These are phyloP conservation scores for Danaus plexippus DNA, from an alignment of 1,140 invertebrate genomes.

Conservation along the genomic window DNA sequence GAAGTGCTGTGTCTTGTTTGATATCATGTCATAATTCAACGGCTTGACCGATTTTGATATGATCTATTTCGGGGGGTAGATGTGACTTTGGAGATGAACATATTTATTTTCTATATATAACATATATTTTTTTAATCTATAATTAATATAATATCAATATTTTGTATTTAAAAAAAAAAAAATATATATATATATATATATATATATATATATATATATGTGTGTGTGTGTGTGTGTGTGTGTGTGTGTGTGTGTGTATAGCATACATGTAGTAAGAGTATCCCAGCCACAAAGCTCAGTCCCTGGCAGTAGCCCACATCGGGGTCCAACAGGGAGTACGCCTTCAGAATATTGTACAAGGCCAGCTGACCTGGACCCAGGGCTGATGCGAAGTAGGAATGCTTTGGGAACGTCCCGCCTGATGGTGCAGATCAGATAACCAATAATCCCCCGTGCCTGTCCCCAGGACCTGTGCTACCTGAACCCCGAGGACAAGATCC, in stretches of 20 bases:
- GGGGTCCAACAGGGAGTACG: conserved; percentile 93
- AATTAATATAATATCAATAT: too few species aligned
- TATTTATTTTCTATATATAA: too few species aligned
- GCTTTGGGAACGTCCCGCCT: conserved; percentile 95
- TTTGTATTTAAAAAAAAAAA: background rate
- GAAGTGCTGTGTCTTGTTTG: too few species aligned
- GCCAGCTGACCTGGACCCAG: conserved; percentile 92
- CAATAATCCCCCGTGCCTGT: conserved; percentile 10
- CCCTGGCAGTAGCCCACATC: conserved; percentile 98
- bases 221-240: too few species aligned
- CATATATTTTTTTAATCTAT: too few species aligned
- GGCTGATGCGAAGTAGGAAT: conserved; percentile 90
- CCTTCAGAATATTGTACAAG: conserved; percentile 95
- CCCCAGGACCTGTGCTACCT: conserved; percentile 72
- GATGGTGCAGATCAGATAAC: conserved; percentile 9
- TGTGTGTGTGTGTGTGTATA: too few species aligned
- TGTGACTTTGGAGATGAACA: too few species aligned
- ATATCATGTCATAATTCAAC: too few species aligned
- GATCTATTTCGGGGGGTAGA: too few species aligned
- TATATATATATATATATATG: background rate
- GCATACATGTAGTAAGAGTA: conserved; percentile 91
- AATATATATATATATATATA: background rate
- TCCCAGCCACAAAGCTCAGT: conserved; percentile 94
- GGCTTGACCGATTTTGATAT: too few species aligned
- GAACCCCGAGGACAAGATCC: conserved; percentile 53